These are phyloP conservation scores for Thunnus albacares DNA, from an alignment of 2,797 vertebrate genomes.

Conservation along the genomic window DNA sequence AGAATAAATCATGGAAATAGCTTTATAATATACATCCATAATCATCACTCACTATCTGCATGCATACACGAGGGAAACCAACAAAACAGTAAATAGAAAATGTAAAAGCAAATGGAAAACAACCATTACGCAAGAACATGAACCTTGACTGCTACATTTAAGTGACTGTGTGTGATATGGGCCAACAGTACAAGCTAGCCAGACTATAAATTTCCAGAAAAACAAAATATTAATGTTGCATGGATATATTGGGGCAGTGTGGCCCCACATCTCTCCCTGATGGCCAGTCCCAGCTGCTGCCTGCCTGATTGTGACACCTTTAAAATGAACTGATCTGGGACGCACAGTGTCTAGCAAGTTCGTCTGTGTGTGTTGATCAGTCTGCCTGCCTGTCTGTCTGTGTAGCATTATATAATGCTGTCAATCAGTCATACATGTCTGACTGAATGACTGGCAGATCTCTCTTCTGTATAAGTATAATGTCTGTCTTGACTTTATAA, in stretches of 20 bases:
- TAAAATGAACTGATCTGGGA: conserved; percentile 64
- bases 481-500: conserved; percentile 44
- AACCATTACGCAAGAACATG: conserved; percentile 32
- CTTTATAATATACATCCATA: not conserved
- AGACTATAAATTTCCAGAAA: conserved; percentile 69
- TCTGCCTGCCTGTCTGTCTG: not conserved
- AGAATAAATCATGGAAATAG: not conserved
- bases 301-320: conserved; percentile 66
- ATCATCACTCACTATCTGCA: not conserved
- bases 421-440: conserved; percentile 47
- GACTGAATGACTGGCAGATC: conserved; percentile 32
- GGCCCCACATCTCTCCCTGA: conserved; percentile 73
- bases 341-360: conserved; percentile 32
- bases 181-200: conserved; percentile 47
- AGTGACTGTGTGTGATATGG: conserved; percentile 45
- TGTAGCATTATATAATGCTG: conserved; percentile 19
- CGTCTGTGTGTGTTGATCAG: conserved; percentile 36
- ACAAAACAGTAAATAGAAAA: not conserved
- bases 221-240: conserved; percentile 80
- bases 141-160: conserved; percentile 35
- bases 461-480: conserved; percentile 36
- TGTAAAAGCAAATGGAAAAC: conserved; percentile 12
- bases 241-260: conserved; percentile 72
- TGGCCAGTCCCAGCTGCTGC: conserved; percentile 71
- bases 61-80: not conserved